Evolutionary conservation across 2,888 invertebrate genomes (phyloP).

Genomic region (Nomada fucata): DNA sequence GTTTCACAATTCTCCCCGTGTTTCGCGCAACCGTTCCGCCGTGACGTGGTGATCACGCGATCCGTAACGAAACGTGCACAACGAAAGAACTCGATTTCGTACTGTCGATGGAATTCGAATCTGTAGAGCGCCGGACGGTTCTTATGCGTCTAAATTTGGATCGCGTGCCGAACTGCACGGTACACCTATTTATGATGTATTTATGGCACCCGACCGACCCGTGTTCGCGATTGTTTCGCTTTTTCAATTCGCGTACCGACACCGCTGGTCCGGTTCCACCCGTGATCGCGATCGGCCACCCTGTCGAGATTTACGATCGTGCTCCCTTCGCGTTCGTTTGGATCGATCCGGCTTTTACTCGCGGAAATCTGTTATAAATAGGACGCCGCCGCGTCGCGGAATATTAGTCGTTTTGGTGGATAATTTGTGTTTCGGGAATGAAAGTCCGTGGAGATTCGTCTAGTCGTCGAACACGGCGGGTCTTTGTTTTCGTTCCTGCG

Average conservation of each 20-base stretch:
- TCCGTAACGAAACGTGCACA: neutral
- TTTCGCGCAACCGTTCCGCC: neutral
- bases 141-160: conserved; percentile 48
- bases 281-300: no score
- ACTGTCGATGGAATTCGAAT: neutral
- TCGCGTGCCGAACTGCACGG: conserved; percentile 25
- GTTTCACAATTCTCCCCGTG: conserved; percentile 4
- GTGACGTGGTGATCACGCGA: conserved; percentile 11
- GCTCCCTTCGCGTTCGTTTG: no score
- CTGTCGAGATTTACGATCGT: no score
- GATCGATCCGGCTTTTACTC: no score
- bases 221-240: conserved; percentile 45
- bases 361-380: no score
- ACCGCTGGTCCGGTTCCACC: neutral
- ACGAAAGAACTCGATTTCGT: neutral
- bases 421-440: neutral
- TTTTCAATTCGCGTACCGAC: neutral
- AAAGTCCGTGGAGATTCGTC: neutral
- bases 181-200: conserved; percentile 61
- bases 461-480: neutral
- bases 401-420: neutral
- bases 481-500: conserved; percentile 36
- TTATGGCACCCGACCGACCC: conserved; percentile 43
- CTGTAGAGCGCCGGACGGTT: neutral
- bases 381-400: no score